Conservation (phyloP, 2,888 invertebrate genomes). For the Drosophila siamana region DNA sequence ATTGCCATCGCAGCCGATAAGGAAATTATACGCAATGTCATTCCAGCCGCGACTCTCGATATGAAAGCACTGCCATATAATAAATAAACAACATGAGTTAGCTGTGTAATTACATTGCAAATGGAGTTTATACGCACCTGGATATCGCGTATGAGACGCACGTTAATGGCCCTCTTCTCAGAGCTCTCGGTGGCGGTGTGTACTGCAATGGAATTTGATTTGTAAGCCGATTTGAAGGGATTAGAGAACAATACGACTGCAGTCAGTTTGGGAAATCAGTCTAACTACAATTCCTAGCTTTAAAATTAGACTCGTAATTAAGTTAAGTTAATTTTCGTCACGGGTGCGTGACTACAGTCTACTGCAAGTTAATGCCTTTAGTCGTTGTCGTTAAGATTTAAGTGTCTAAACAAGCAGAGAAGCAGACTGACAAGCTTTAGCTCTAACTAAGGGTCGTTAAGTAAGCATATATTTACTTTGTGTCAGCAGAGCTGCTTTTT, state of each 20-base stretch:
- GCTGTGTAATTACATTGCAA: neutral
- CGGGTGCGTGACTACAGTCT: too few relatives aligned
- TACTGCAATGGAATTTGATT: conserved; percentile 59
- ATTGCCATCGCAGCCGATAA: conserved; percentile 87
- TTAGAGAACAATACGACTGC: too few relatives aligned
- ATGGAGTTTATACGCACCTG: conserved; percentile 79
- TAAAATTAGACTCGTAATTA: neutral
- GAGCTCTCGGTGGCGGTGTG: conserved; percentile 86
- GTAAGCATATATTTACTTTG: too few relatives aligned
- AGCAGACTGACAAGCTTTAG: too few relatives aligned
- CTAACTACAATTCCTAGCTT: too few relatives aligned
- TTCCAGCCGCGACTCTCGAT: conserved; percentile 86
- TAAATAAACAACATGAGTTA: neutral
- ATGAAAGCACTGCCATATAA: conserved; percentile 84
- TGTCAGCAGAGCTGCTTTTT: too few relatives aligned
- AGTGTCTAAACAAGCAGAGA: too few relatives aligned
- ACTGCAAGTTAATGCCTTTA: too few relatives aligned
- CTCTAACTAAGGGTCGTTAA: too few relatives aligned
- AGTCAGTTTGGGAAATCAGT: too few relatives aligned
- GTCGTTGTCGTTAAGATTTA: too few relatives aligned
- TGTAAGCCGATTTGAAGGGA: too few relatives aligned
- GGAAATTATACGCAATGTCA: conserved; percentile 87
- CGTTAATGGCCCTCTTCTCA: conserved; percentile 85
- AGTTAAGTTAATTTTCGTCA: neutral
- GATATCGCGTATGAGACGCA: conserved; percentile 85